Conservation (phyloP, 2,797 vertebrate genomes). For the Tympanoctomys barrerae region DNA sequence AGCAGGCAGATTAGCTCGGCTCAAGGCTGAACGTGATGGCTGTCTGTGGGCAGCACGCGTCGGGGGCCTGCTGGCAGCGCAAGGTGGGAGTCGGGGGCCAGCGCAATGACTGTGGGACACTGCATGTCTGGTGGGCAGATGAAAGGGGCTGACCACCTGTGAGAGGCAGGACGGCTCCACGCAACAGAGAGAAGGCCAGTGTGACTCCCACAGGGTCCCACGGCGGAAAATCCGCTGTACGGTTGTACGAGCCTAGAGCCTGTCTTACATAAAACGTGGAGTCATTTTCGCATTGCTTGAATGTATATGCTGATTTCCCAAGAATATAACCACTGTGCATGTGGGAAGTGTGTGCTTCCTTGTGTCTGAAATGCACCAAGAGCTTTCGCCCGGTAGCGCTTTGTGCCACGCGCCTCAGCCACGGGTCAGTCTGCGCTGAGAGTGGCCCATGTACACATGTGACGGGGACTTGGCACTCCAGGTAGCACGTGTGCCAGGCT, state of each 20-base stretch:
- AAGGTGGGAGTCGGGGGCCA: not conserved
- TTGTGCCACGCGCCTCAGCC: not conserved
- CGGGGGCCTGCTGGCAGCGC: not conserved
- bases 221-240: not conserved
- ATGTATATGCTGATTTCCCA: not conserved
- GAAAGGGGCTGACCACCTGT: not conserved
- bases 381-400: not conserved
- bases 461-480: not conserved
- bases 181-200: not conserved
- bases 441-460: not conserved
- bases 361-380: not conserved
- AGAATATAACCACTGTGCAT: not conserved
- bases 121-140: not conserved
- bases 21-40: not conserved
- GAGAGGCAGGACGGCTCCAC: not conserved
- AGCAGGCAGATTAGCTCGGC: slow-evolving; percentile 31
- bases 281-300: not conserved
- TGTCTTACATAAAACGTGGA: not conserved
- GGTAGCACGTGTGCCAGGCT: not conserved
- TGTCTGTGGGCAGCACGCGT: not conserved
- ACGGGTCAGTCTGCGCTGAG: not conserved
- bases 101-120: not conserved
- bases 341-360: not conserved
- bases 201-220: not conserved
- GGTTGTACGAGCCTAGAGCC: not conserved